A percentile compares a stretch with the other conserved stretches of the same genome.
Evolutionary conservation across 2,888 invertebrate species (phyloP).

Genomic region (Lasiommata megera): DNA sequence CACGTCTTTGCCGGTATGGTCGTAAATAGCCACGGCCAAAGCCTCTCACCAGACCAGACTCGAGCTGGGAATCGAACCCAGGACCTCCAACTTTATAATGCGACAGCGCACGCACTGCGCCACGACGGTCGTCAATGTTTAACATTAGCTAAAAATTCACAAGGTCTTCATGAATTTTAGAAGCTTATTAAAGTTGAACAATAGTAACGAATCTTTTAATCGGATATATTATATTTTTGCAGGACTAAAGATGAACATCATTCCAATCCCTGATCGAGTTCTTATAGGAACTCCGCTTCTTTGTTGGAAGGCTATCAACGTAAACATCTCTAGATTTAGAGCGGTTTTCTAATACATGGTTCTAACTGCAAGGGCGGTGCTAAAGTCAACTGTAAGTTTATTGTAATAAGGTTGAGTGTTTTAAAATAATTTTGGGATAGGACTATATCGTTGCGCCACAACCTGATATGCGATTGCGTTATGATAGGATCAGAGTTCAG

Average conservation of each 20-base stretch:
- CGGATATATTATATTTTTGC: constrained; percentile 1
- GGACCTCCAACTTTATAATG: no score
- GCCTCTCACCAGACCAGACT: no score
- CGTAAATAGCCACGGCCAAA: no score
- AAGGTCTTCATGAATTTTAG: no score
- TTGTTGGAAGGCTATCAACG: constrained; percentile 73
- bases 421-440: constrained; percentile 28
- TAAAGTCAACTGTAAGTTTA: constrained; percentile 27
- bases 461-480: constrained; percentile 74
- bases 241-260: constrained; percentile 38
- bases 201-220: not conserved
- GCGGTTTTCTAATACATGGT: constrained; percentile 43
- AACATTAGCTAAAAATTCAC: no score
- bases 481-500: constrained; percentile 78
- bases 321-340: constrained; percentile 74
- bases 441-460: constrained; percentile 46
- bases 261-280: constrained; percentile 70
- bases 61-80: no score
- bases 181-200: not conserved
- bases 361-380: not conserved
- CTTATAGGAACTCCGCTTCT: constrained; percentile 74
- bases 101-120: no score
- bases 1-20: no score
- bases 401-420: constrained; percentile 45
- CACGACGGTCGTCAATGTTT: no score